A percentile compares a stretch with the other conserved stretches of the same genome.
phyloP scores from a whole-genome alignment of 2,888 invertebrate genomes.

The Phrixothrix hirtus region DNA sequence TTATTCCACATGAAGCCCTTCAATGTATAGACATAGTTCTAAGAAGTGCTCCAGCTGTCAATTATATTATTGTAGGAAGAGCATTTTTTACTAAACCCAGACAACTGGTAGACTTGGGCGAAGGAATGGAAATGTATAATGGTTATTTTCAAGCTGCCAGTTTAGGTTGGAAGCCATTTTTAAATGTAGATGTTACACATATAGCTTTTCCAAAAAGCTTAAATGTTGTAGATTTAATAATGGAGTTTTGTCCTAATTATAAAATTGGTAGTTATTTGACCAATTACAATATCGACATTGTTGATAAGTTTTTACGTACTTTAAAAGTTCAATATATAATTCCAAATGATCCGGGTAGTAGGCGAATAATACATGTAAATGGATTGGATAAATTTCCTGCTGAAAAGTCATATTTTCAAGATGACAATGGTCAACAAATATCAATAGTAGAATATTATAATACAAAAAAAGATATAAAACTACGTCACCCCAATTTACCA shows the following conservation, averaged over 20 bases:
- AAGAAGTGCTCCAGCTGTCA: conserved; percentile 64
- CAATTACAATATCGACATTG: conserved; percentile 3
- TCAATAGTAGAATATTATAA: too few species aligned
- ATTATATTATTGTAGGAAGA: conserved; percentile 66
- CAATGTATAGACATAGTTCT: conserved; percentile 88
- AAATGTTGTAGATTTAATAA: conserved; percentile 57
- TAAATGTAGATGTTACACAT: conserved; percentile 90
- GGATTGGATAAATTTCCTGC: too few species aligned
- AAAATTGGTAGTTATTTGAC: background rate
- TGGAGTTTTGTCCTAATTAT: conserved; percentile 19
- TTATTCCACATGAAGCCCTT: conserved; percentile 63
- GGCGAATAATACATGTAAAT: conserved; percentile 57
- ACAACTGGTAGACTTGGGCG: conserved; percentile 62
- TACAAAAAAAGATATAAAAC: too few species aligned
- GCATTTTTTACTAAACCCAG: conserved; percentile 70
- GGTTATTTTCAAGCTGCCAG: conserved; percentile 93
- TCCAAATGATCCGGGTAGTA: conserved; percentile 52
- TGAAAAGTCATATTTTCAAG: too few species aligned
- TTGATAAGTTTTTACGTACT: conserved; percentile 18
- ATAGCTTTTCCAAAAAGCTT: conserved; percentile 73
- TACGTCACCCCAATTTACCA: too few species aligned
- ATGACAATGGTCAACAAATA: too few species aligned
- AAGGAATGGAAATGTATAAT: conserved; percentile 88
- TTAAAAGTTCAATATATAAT: conserved; percentile 58
- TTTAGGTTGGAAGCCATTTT: conserved; percentile 82